Evolutionary conservation across 2,888 invertebrate genomes (phyloP).

Genomic region (Actias luna): DNA sequence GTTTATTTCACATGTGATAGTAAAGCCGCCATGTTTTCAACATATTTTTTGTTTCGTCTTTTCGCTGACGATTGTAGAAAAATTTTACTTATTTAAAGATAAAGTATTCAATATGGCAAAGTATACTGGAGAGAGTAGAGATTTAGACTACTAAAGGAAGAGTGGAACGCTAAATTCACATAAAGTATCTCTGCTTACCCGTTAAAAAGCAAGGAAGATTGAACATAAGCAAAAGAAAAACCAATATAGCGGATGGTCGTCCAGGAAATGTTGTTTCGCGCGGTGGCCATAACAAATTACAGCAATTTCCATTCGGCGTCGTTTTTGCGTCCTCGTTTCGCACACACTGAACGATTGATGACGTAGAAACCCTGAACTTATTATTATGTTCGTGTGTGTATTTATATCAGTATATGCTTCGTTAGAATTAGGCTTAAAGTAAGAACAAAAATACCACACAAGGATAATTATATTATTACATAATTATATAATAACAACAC

Average conservation of each 20-base stretch:
- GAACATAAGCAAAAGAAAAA: conserved; percentile 7
- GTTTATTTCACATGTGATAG: no score
- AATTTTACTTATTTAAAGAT: no score
- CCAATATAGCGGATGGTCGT: conserved; percentile 12
- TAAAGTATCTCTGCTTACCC: background rate
- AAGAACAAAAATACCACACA: background rate
- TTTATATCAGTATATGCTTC: background rate
- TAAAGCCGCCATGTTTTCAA: no score
- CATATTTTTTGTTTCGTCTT: no score
- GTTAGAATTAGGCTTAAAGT: background rate
- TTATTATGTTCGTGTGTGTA: background rate
- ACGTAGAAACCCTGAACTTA: background rate
- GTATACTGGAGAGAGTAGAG: no score
- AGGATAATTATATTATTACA: no score
- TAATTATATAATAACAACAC: no score
- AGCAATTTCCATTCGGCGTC: conserved; percentile 45
- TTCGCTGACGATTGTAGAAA: no score
- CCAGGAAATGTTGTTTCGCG: conserved; percentile 55
- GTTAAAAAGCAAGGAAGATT: background rate
- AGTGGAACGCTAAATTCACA: background rate
- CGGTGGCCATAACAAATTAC: conserved; percentile 56
- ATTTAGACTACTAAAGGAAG: no score
- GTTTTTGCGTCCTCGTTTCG: conserved; percentile 7
- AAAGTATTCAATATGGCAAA: no score
- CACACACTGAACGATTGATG: conserved; percentile 7